Base-by-base conservation (phyloP, 1,140 invertebrate genomes). In the Drosophila micromelanica region DNA sequence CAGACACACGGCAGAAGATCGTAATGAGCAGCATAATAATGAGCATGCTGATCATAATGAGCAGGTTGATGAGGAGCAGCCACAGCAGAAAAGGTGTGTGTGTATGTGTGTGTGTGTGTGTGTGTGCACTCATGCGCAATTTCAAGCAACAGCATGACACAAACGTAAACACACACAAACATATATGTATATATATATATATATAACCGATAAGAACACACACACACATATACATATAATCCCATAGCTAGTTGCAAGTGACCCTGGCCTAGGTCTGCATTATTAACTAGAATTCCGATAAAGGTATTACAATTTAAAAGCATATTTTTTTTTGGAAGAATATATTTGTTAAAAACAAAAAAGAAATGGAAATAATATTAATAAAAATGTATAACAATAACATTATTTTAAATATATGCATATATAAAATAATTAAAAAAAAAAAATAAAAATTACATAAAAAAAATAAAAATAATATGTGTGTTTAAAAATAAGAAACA, bases 111-210 rank as follows among this genome's bases (percentile, higher is more conserved):
- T 59, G 32, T 46, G 46, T 35, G 61, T 64, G 30, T 57, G 38
- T 59, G 63, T 78, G 78, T 55, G 69, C 78, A 72, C 75, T 78
- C 78, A 76, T 48, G 76, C 76, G 69, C 68, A 78, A 78, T 76
- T 69, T 76, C 60, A 43, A 51, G 69, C 61, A 55, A 42, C 35
- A 56, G 27, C 38, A 27, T 42, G 6, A 35, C 35, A 57, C 55
- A 69, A 37, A 57, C 54, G 37, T 35, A 45, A 42, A 65, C 30
- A 60, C 17, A 38, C n/a, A 65, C 30, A 60, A 13, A 38, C n/a
- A 23, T 20, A 42, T 7, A 38, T n/a, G 23, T 32, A 62, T n/a
- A 48, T 40, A 48, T 17, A 23, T 37, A 54, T 13, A 49, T 2
- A 35, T 9, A 52, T 13, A 17, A 9, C 49, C 49, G 38, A 55